Conservation (phyloP, 1,140 invertebrate species). For the Globodera ellingtonae region DNA sequence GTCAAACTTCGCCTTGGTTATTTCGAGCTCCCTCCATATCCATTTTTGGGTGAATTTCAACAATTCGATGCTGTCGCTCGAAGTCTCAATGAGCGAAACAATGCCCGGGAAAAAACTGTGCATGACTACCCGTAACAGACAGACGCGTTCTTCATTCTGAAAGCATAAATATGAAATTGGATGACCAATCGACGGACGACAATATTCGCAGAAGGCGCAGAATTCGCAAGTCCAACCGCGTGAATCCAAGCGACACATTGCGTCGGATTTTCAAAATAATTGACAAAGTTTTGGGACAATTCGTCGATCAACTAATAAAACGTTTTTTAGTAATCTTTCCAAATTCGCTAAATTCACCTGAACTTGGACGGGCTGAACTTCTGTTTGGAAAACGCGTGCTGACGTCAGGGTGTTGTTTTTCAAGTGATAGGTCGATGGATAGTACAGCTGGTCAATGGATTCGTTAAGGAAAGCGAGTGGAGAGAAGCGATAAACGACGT, state of each 20-base stretch:
- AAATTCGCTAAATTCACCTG: constrained; percentile 6
- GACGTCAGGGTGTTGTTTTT: constrained; percentile 9
- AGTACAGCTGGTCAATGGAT: constrained; percentile 40
- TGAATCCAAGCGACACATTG: constrained; percentile 27
- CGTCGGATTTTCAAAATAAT: constrained; percentile 31
- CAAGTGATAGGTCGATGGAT: constrained; percentile 37
- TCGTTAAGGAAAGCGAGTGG: constrained; percentile 40
- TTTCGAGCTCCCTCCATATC: constrained; percentile 44
- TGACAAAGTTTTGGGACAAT: constrained; percentile 33
- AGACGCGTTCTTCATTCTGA: constrained; percentile 42
- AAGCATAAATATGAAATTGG: not conserved
- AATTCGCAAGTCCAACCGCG: constrained; percentile 41
- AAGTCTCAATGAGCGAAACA: constrained; percentile 27
- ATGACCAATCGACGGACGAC: constrained; percentile 17
- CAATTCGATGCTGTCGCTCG: not conserved
- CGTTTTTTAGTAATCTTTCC: not conserved
- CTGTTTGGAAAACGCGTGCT: constrained; percentile 16
- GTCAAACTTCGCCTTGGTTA: constrained; percentile 44
- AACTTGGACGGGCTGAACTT: constrained; percentile 40
- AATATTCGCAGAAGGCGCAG: constrained; percentile 33
- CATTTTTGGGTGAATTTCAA: constrained; percentile 43
- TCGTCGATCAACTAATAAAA: constrained; percentile 37
- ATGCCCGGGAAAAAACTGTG: constrained; percentile 39
- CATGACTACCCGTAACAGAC: constrained; percentile 32
- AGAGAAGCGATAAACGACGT: constrained; percentile 31